Conservation (phyloP, 2,113 vertebrate genomes). For the Athene cunicularia region DNA sequence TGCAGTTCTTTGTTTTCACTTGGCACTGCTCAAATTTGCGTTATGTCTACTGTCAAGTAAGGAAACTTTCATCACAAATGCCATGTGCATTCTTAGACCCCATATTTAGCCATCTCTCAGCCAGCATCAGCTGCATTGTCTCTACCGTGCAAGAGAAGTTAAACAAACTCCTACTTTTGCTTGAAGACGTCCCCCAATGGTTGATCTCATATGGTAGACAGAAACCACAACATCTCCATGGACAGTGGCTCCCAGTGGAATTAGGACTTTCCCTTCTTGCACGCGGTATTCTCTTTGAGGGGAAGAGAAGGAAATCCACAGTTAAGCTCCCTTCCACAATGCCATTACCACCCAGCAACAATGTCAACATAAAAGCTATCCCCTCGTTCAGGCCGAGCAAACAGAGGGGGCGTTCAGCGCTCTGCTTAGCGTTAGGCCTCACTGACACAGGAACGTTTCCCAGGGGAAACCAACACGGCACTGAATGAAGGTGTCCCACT, state of each 20-base stretch:
- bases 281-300: constrained; percentile 88
- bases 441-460: neutral
- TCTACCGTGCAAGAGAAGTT: neutral
- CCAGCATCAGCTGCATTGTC: neutral
- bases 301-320: neutral
- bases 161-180: constrained; percentile 85
- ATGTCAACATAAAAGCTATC: neutral
- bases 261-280: constrained; percentile 93
- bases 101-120: neutral
- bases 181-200: constrained; percentile 94
- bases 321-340: neutral
- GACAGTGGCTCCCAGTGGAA: constrained; percentile 89
- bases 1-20: neutral
- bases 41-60: too few relatives aligned
- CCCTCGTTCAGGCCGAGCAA: neutral
- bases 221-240: constrained; percentile 94
- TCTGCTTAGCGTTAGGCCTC: neutral
- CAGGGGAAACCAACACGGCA: neutral
- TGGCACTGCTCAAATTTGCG: neutral
- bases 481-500: neutral
- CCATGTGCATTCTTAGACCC: neutral
- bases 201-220: constrained; percentile 94
- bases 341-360: neutral
- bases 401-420: neutral
- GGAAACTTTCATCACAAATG: neutral